These are phyloP conservation scores for Caenorhabditis remanei DNA, from an alignment of 1,140 invertebrate genomes.

Conservation along the genomic window DNA sequence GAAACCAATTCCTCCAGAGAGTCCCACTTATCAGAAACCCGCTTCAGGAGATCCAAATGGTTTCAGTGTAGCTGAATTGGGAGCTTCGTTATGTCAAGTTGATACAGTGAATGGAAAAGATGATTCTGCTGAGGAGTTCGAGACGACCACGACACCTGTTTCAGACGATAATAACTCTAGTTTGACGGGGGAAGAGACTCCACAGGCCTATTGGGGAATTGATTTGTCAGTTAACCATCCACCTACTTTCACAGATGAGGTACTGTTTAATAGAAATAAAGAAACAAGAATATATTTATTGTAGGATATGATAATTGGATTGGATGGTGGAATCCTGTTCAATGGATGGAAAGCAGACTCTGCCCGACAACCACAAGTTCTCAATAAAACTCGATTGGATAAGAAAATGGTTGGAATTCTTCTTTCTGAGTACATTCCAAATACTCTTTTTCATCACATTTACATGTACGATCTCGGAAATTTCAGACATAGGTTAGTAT, in stretches of 20 bases:
- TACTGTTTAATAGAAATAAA: not conserved
- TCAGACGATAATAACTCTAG: not conserved
- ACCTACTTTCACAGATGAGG: conserved; percentile 38
- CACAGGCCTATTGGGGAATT: not conserved
- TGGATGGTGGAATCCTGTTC: conserved; percentile 56
- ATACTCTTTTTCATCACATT: conserved; percentile 66
- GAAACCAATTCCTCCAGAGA: conserved; percentile 49
- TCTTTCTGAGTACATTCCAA: conserved; percentile 65
- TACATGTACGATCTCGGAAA: conserved; percentile 62
- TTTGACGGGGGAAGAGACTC: not conserved
- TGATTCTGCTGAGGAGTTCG: not conserved
- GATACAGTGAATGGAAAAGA: not conserved
- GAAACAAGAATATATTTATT: not conserved
- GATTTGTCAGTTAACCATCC: conserved; percentile 31
- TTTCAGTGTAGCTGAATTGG: conserved; percentile 37
- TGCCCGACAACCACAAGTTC: not conserved
- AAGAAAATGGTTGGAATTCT: conserved; percentile 65
- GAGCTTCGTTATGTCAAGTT: conserved; percentile 24
- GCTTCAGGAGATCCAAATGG: not conserved
- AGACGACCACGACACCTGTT: not conserved
- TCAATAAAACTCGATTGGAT: conserved; percentile 54
- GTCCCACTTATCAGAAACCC: conserved; percentile 1
- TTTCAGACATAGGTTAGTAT: conserved; percentile 57
- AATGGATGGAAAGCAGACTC: conserved; percentile 52
- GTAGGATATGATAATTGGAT: conserved; percentile 56